phyloP scores from a whole-genome alignment of 2,888 invertebrate genomes.

The Magallana nippona region DNA sequence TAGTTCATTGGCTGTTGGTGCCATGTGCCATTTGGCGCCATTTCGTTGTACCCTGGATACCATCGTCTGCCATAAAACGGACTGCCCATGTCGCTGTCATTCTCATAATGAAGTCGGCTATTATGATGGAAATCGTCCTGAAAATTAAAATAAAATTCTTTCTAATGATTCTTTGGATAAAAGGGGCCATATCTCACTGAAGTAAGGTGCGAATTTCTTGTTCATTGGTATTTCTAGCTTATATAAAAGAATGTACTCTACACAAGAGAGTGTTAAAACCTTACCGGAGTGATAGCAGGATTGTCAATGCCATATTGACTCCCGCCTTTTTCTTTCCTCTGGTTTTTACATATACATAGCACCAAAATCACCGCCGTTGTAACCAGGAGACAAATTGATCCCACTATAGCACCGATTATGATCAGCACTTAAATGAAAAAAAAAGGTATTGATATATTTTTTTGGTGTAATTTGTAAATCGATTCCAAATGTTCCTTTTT shows the following conservation, averaged over 20 bases:
- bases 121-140: background rate
- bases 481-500: too few species aligned
- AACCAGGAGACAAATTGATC: background rate
- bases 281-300: conserved; percentile 8
- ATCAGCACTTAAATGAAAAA: background rate
- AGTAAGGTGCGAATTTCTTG: too few species aligned
- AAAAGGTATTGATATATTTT: background rate
- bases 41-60: conserved; percentile 4
- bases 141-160: background rate
- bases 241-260: background rate
- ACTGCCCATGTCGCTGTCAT: background rate
- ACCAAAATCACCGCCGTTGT: background rate
- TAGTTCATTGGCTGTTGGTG: conserved; percentile 24
- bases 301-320: background rate
- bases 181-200: too few species aligned
- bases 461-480: too few species aligned
- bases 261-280: background rate
- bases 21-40: conserved; percentile 26
- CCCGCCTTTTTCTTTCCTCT: background rate
- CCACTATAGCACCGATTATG: background rate
- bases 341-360: conserved; percentile 1
- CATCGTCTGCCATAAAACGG: background rate
- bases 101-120: background rate
- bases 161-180: background rate
- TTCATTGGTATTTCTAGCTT: too few species aligned